Base-by-base conservation (phyloP, 2,888 invertebrate species). In the Iphiclides podalirius region DNA sequence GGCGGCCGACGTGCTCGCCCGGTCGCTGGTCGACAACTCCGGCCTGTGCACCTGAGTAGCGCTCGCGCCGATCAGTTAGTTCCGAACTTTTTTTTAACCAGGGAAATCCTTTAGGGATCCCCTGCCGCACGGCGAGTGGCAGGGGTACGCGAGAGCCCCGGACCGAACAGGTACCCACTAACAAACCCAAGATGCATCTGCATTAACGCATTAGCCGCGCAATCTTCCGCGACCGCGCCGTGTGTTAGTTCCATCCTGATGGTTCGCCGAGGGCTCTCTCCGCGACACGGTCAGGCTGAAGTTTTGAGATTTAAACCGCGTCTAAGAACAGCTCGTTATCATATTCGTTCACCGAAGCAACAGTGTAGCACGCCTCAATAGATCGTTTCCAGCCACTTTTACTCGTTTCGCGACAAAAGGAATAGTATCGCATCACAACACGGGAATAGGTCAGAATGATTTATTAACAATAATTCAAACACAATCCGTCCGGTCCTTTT, bases 41-140 rank as follows among this genome's bases (percentile, higher is more conserved):
- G 90, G 90, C 0, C 70, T 90, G 68, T 90, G 90, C 63, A 90
- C 90, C 77, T 90, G 90, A 88, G 82, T 75, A 78, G 65, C 77
- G 77, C 72, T 82, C 57, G 74, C 83, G 74, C 80, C 83, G 70
- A 61, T 72, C 67, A 70, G 72, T 69, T 75, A 79, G 62, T 86
- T 79, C 67, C 78, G 79, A 52, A n/a, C n/a, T n/a, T n/a, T n/a
- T n/a, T n/a, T n/a, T n/a, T n/a, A n/a, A n/a, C n/a, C n/a, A n/a
- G n/a, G n/a, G n/a, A n/a, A n/a, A n/a, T n/a, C n/a, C n/a, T n/a
- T n/a, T n/a, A n/a, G n/a, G n/a, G n/a, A n/a, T n/a, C n/a, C n/a
- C n/a, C n/a, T n/a, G n/a, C n/a, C n/a, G n/a, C n/a, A n/a, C n/a
- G n/a, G n/a, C n/a, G n/a, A n/a, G n/a, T n/a, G n/a, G n/a, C n/a